Percentiles rank a stretch among this genome's conserved stretches.
phyloP scores from a whole-genome alignment of 2,797 vertebrate genomes.

The Pseudomugil tenellus region DNA sequence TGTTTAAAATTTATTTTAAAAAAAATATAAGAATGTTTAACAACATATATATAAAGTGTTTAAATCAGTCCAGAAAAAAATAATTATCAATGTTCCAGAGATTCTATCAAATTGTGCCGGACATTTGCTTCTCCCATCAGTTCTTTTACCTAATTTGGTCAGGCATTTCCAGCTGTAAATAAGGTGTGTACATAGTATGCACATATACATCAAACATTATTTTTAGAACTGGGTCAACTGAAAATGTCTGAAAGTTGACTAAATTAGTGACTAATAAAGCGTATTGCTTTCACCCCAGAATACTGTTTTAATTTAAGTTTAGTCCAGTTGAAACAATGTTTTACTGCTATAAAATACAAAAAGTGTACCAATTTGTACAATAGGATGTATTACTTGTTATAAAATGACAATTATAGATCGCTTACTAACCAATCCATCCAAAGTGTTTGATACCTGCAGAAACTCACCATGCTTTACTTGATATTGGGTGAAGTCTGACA shows the following conservation, averaged over 20 bases:
- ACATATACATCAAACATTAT: not conserved
- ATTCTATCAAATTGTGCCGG: slow-evolving; percentile 1
- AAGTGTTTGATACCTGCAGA: too few species aligned
- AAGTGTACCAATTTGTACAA: not conserved
- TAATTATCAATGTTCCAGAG: not conserved
- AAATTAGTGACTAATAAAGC: not conserved
- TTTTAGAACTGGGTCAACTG: not conserved
- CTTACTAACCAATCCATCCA: not conserved
- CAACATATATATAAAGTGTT: not conserved
- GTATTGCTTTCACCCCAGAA: not conserved
- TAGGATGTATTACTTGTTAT: not conserved
- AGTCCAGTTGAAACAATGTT: not conserved
- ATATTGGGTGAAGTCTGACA: slow-evolving; percentile 47
- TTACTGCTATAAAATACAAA: not conserved
- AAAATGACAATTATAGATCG: not conserved
- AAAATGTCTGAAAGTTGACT: not conserved
- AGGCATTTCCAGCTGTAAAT: slow-evolving; percentile 2
- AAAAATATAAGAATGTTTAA: slow-evolving; percentile 8
- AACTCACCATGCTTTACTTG: not conserved
- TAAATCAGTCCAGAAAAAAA: slow-evolving; percentile 2
- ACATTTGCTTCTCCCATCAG: slow-evolving; percentile 27
- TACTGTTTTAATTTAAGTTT: not conserved
- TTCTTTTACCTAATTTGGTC: slow-evolving; percentile 6
- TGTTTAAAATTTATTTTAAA: not conserved
- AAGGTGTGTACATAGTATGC: not conserved